These are phyloP conservation scores for Lepidurus apus DNA, from an alignment of 1,140 invertebrate genomes.

Conservation along the genomic window DNA sequence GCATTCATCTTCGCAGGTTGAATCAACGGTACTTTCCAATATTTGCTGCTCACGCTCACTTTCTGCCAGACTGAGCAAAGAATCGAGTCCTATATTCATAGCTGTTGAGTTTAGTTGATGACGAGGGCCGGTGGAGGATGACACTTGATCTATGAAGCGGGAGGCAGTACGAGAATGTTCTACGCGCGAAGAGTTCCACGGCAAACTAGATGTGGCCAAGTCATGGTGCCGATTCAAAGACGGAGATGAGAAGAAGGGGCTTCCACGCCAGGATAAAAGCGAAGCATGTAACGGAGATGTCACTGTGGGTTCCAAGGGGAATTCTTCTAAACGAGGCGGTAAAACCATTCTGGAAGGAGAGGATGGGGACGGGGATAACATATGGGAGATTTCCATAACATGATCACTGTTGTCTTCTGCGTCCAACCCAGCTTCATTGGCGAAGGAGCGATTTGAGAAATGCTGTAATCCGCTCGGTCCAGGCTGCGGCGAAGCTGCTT, in stretches of 20 bases:
- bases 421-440: not conserved
- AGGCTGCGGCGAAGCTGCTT: not conserved
- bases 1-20: not conserved
- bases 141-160: conserved; percentile 11
- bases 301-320: not conserved
- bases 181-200: not conserved
- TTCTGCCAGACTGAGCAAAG: not conserved
- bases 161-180: not conserved
- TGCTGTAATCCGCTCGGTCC: not conserved
- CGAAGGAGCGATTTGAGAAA: not conserved
- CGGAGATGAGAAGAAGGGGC: not conserved
- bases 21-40: conserved; percentile 8
- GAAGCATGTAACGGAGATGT: conserved; percentile 5
- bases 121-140: conserved; percentile 5
- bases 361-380: not conserved
- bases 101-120: not conserved
- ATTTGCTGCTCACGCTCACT: not conserved
- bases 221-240: not conserved
- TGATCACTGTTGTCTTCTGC: not conserved
- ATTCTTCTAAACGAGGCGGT: conserved; percentile 3
- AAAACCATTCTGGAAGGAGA: not conserved
- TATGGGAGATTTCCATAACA: not conserved
- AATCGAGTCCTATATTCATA: not conserved
- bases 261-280: not conserved
- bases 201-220: not conserved